These are phyloP conservation scores for Melanotaenia trifasciata DNA, from an alignment of 2,797 vertebrate genomes.

Conservation along the genomic window DNA sequence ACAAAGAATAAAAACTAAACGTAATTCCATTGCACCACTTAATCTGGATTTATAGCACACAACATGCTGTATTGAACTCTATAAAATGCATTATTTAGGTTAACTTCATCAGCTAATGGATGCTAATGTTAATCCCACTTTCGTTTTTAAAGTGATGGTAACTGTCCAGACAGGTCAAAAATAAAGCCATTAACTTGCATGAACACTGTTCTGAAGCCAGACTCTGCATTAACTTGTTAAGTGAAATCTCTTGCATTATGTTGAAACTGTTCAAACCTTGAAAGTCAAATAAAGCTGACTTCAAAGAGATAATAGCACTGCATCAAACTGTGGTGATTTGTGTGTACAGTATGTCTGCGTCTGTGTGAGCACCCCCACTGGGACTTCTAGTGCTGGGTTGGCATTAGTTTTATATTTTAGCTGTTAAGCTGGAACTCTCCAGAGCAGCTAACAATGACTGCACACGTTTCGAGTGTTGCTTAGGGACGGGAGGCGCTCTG, in stretches of 20 bases:
- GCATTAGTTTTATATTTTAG: slow-evolving; percentile 56
- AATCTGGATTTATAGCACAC: neutral
- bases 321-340: slow-evolving; percentile 11
- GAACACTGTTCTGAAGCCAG: slow-evolving; percentile 5
- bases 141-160: neutral
- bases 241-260: slow-evolving; percentile 10
- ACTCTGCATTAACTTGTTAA: slow-evolving; percentile 7
- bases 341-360: neutral
- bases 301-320: slow-evolving; percentile 29
- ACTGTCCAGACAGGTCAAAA: slow-evolving; percentile 17
- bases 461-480: slow-evolving; percentile 31
- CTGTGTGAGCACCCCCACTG: slow-evolving; percentile 40
- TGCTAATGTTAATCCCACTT: neutral
- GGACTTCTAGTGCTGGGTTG: slow-evolving; percentile 49
- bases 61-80: neutral
- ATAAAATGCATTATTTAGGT: neutral
- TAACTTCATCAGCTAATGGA: slow-evolving; percentile 15
- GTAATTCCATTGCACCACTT: neutral
- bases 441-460: slow-evolving; percentile 32
- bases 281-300: slow-evolving; percentile 37
- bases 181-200: slow-evolving; percentile 13
- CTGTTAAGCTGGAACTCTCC: slow-evolving; percentile 23
- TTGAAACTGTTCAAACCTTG: slow-evolving; percentile 31
- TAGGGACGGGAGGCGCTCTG: slow-evolving; percentile 18
- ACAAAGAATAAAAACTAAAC: neutral